phyloP scores from a whole-genome alignment of 2,797 vertebrate genomes.

The Poeciliopsis presidionis region DNA sequence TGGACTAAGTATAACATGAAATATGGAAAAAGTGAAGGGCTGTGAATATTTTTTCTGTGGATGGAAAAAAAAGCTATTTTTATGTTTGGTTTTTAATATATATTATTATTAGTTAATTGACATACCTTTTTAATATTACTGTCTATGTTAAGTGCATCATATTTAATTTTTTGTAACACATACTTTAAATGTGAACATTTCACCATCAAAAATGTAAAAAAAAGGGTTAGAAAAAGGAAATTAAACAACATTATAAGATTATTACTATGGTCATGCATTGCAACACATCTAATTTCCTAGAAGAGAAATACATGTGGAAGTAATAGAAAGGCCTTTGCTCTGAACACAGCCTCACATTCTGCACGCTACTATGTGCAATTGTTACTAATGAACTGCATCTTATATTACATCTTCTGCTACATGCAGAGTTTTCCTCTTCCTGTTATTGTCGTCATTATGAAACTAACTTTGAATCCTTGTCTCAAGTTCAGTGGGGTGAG shows the following conservation, averaged over 20 bases:
- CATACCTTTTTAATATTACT: background rate
- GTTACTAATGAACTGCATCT: background rate
- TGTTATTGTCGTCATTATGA: conserved; percentile 36
- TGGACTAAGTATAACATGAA: background rate
- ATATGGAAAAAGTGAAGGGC: background rate
- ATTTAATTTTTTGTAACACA: background rate
- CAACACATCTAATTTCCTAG: background rate
- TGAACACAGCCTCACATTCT: conserved; percentile 19
- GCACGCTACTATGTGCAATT: conserved; percentile 11
- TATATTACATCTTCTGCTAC: conserved; percentile 5
- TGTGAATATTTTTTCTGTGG: background rate
- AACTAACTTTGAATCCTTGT: conserved; percentile 47
- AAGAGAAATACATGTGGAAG: conserved; percentile 8
- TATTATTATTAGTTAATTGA: background rate
- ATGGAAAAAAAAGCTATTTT: background rate
- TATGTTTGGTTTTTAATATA: background rate
- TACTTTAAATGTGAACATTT: background rate
- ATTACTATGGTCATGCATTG: background rate
- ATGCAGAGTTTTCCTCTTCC: conserved; percentile 23
- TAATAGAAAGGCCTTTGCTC: conserved; percentile 21
- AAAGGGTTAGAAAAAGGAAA: background rate
- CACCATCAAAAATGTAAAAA: background rate
- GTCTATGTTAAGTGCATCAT: background rate
- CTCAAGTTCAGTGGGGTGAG: conserved; percentile 34
- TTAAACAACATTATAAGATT: background rate